Evolutionary conservation across 1,140 invertebrate species (phyloP).

Genomic region (Saccostrea cuccullata): DNA sequence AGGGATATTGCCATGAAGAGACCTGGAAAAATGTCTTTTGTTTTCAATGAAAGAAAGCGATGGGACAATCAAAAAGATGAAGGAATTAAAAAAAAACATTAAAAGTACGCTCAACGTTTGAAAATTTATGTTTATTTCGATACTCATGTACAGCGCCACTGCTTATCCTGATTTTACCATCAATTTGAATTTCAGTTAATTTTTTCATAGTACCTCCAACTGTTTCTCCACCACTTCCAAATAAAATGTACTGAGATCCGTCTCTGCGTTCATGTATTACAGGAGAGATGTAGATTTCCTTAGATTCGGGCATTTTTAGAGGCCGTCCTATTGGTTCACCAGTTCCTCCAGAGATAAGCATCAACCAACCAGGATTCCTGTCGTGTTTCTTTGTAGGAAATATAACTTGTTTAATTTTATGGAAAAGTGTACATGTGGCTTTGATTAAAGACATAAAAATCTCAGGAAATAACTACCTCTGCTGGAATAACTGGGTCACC

Average conservation of each 20-base stretch:
- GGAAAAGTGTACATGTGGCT: neutral
- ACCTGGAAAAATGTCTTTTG: conserved; percentile 65
- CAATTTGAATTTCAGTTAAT: neutral
- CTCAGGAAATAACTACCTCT: conserved; percentile 43
- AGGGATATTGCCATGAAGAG: conserved; percentile 67
- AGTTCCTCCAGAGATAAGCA: conserved; percentile 69
- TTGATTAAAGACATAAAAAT: neutral
- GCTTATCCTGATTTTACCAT: neutral
- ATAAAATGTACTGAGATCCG: conserved; percentile 70
- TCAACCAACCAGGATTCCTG: conserved; percentile 65
- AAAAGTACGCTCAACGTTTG: too few species aligned
- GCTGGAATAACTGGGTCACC: conserved; percentile 69
- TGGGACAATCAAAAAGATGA: too few species aligned
- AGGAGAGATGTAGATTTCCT: conserved; percentile 74
- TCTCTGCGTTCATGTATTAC: conserved; percentile 68
- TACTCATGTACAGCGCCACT: too few species aligned
- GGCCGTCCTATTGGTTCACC: conserved; percentile 68
- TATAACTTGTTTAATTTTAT: neutral
- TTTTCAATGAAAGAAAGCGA: too few species aligned
- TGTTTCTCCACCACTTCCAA: conserved; percentile 74
- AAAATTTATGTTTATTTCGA: too few species aligned
- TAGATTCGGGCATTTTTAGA: conserved; percentile 66
- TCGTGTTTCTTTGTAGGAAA: conserved; percentile 56
- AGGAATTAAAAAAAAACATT: too few species aligned
- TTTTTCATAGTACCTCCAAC: conserved; percentile 63